A percentile compares a stretch with the other conserved stretches of the same genome.
These are phyloP conservation scores for Hirundichthys speculiger DNA, from an alignment of 2,113 vertebrate species.

Conservation along the genomic window DNA sequence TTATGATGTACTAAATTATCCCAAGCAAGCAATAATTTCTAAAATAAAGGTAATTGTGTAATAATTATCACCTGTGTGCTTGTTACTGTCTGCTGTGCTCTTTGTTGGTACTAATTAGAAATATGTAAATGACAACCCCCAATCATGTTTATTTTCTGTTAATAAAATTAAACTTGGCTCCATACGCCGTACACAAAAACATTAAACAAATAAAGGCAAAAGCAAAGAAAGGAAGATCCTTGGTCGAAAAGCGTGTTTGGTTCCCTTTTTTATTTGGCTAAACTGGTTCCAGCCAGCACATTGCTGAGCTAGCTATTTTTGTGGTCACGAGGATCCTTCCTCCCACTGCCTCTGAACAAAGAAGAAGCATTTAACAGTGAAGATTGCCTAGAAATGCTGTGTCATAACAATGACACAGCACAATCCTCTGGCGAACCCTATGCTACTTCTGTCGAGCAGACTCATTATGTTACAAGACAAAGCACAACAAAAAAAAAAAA, in stretches of 20 bases:
- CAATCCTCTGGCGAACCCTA: conserved; percentile 1
- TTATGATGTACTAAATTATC: no score
- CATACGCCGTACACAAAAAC: no score
- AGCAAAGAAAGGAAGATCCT: no score
- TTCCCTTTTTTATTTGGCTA: conserved; percentile 18
- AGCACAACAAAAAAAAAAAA: not conserved
- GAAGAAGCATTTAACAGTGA: conserved; percentile 6
- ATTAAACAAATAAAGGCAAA: no score
- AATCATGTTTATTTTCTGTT: no score
- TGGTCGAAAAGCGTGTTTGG: not conserved
- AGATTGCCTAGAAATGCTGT: conserved; percentile 8
- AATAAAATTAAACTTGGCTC: no score
- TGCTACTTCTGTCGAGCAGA: not conserved
- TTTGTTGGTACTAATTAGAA: no score
- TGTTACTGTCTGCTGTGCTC: no score
- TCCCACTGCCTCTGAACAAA: not conserved
- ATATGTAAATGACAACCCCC: no score
- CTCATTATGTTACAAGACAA: not conserved
- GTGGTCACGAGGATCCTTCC: conserved; percentile 6
- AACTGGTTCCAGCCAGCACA: conserved; percentile 42
- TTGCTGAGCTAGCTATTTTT: not conserved
- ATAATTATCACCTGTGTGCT: no score
- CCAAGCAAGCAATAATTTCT: no score
- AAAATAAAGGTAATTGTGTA: no score
- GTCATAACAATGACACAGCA: conserved; percentile 55